phyloP scores from a whole-genome alignment of 2,797 vertebrate species.

The Linurgus olivaceus region DNA sequence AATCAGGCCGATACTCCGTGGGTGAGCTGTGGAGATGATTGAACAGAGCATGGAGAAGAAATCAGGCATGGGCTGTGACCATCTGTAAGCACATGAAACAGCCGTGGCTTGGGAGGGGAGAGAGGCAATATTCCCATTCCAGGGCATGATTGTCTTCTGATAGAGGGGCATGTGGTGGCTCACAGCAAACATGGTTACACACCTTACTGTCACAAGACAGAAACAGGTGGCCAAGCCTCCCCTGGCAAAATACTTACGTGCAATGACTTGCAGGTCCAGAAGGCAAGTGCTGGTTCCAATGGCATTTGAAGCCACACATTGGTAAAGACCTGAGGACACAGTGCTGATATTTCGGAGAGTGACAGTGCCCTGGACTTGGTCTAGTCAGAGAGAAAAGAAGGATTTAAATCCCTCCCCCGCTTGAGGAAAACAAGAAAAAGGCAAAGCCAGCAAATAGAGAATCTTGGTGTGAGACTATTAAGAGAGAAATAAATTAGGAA shows the following conservation, averaged over 20 bases:
- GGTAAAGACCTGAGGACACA: conserved; percentile 91
- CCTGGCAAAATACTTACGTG: conserved; percentile 83
- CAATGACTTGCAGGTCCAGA: conserved; percentile 91
- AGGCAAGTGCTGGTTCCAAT: conserved; percentile 95
- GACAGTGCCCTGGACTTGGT: conserved; percentile 95
- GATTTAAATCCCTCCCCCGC: conserved; percentile 32
- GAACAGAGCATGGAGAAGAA: conserved; percentile 34
- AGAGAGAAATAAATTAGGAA: conserved; percentile 46
- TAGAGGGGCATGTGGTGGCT: not conserved
- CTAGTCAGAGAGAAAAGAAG: conserved; percentile 75
- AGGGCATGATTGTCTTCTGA: not conserved
- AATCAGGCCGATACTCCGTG: conserved; percentile 89
- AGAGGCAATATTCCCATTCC: not conserved
- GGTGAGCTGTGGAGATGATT: conserved; percentile 83
- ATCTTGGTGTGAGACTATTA: conserved; percentile 32
- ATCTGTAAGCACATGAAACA: not conserved
- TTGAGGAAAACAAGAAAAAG: conserved; percentile 36
- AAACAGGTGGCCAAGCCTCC: not conserved
- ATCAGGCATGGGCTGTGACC: not conserved
- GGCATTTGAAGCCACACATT: conserved; percentile 92
- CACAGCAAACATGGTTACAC: not conserved
- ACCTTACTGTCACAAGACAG: conserved; percentile 11
- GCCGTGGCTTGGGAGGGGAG: not conserved
- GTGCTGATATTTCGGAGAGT: conserved; percentile 93
- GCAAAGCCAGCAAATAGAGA: conserved; percentile 36